A percentile compares a stretch with the other conserved stretches of the same genome.
Conservation (phyloP, 2,113 vertebrate species). For the Pionites leucogaster region DNA sequence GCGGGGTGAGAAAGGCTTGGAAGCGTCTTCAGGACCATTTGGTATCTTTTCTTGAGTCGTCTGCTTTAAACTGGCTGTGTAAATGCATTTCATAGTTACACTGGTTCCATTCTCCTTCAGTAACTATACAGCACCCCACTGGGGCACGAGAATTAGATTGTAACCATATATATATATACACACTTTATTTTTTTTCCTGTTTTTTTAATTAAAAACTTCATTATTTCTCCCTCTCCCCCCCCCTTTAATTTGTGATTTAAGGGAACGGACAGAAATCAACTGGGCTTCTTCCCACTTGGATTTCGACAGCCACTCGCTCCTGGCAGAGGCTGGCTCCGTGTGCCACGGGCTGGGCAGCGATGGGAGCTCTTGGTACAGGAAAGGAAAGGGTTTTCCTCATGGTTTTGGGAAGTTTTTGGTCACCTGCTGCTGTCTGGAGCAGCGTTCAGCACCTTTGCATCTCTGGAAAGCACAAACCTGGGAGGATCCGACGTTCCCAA, state of each 20-base stretch:
- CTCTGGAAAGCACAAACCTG: conserved; percentile 34
- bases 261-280: conserved; percentile 48
- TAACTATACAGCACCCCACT: conserved; percentile 77
- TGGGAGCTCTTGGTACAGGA: neutral
- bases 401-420: conserved; percentile 28
- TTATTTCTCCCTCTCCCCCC: conserved; percentile 50
- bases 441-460: conserved; percentile 33
- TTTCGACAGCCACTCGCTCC: conserved; percentile 23
- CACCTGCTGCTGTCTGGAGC: conserved; percentile 28
- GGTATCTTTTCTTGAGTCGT: neutral
- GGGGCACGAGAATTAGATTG: conserved; percentile 75
- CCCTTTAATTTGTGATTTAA: conserved; percentile 48
- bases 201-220: conserved; percentile 76
- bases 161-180: conserved; percentile 71
- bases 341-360: neutral
- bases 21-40: conserved; percentile 54
- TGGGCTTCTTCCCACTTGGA: conserved; percentile 7
- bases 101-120: conserved; percentile 61
- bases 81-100: conserved; percentile 56
- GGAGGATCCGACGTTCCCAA: neutral
- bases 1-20: conserved; percentile 41
- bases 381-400: neutral
- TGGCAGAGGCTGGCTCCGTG: neutral
- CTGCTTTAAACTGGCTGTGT: conserved; percentile 54
- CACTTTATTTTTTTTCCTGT: conserved; percentile 43